Percentiles rank a stretch among this genome's conserved stretches.
phyloP scores from a whole-genome alignment of 2,113 vertebrate genomes.

The Nibea coibor region DNA sequence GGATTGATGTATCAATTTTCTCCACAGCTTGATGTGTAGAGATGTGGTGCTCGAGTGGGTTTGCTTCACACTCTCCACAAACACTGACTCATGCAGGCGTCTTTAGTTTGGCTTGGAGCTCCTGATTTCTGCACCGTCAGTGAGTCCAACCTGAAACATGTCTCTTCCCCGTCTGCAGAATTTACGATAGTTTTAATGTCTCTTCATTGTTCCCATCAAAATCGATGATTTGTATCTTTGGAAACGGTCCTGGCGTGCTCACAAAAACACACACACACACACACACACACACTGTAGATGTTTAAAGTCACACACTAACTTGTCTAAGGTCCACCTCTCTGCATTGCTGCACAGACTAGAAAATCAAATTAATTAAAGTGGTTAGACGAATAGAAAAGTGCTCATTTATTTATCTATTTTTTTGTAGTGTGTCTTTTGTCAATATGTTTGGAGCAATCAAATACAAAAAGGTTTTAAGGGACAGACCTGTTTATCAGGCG shows the following conservation, averaged over 20 bases:
- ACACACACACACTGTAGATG: conserved; percentile 1
- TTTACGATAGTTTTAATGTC: conserved; percentile 34
- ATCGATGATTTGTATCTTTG: conserved; percentile 18
- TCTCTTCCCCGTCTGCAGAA: conserved; percentile 29
- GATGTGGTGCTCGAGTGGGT: conserved; percentile 19
- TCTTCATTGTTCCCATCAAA: conserved; percentile 27
- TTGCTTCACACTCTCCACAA: conserved; percentile 24
- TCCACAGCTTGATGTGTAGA: conserved; percentile 35
- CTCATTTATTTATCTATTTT: neutral
- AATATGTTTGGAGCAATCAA: neutral
- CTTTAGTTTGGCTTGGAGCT: conserved; percentile 19
- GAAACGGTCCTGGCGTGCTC: neutral
- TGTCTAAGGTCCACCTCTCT: conserved; percentile 19
- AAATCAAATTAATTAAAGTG: neutral
- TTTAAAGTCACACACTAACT: conserved; percentile 25
- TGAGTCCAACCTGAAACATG: conserved; percentile 38
- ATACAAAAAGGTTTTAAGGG: neutral
- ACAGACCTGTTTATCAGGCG: neutral
- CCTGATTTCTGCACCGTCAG: conserved; percentile 12
- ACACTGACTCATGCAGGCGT: conserved; percentile 16
- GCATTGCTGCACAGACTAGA: neutral
- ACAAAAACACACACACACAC: neutral
- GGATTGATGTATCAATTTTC: conserved; percentile 56
- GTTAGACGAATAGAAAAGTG: neutral
- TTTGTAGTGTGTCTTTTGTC: neutral